Base-by-base conservation (phyloP, 2,888 invertebrate genomes). In the Rhyacophila evoluta region DNA sequence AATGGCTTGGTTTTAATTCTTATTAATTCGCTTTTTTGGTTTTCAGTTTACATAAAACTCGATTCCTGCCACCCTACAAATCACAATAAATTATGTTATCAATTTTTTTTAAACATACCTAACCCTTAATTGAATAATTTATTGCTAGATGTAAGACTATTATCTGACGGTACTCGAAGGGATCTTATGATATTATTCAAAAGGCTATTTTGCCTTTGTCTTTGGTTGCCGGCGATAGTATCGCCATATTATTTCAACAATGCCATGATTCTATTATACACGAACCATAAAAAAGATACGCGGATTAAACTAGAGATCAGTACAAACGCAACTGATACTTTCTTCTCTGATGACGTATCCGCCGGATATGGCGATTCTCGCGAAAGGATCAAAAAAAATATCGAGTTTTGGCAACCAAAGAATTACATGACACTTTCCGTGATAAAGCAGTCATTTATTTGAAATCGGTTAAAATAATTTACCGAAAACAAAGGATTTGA, bases 1-100 rank as follows among this genome's bases (percentile, higher is more conserved):
- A 81, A 81, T 81, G 81, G 81, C 81, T 81, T 81, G 19, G n/a
- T 68, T 78, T 74, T 78, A 19, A 41, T 55, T 75, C 36, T 33
- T 69, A 67, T 70, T 78, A 68, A 77, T 78, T 74, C 39, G 78
- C 74, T 78, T 78, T 78, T 75, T 71, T 73, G 33, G 37, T 55
- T 78, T 74, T 73, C 39, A 39, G 27, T 41, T 73, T 41, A 25
- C 29, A 29, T 33, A 29, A 12, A 69, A 29, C n/a, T 69, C 28
- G 69, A 69, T 28, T 33, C 29, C 69, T 69, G 69, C 33, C 69
- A 12, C 4, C 69, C 69, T 1, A 19, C n/a, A 6, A 25, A 69
- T 69, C 28, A 68, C 27, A 8, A 27, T 28, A 39, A 39, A 39
- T 39, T 39, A 39, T 39, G n/a, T 39, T 38, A 12, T 39, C 5